phyloP scores from a whole-genome alignment of 53 echinoderm and acorn worm species.

The Holothuria scabra region DNA sequence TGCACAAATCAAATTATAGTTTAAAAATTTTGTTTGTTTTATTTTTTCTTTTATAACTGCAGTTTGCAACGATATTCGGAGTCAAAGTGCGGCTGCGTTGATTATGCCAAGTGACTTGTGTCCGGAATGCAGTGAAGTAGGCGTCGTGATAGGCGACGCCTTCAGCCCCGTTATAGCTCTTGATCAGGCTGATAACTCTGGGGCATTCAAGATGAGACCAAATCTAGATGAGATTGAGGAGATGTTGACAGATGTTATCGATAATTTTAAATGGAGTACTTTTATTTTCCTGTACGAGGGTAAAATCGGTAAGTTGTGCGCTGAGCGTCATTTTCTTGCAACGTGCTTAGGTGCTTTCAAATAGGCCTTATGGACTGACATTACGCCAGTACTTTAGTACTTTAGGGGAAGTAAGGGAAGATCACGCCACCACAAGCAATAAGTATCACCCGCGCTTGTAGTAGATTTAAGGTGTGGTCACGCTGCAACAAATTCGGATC shows the following conservation, averaged over 20 bases:
- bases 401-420: no score
- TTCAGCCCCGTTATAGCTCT: constrained; percentile 76
- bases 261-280: constrained; percentile 80
- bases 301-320: constrained; percentile 63
- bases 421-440: no score
- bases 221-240: constrained; percentile 64
- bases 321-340: background rate
- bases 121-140: constrained; percentile 61
- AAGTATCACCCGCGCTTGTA: no score
- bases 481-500: no score
- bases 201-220: constrained; percentile 85
- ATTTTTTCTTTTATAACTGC: background rate
- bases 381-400: no score
- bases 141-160: constrained; percentile 77
- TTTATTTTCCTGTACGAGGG: constrained; percentile 87
- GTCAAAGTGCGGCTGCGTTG: constrained; percentile 64
- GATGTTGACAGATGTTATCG: constrained; percentile 70
- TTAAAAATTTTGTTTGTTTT: no score
- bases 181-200: constrained; percentile 75
- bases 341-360: no score
- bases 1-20: no score
- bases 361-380: no score
- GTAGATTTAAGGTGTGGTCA: no score
- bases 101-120: constrained; percentile 88
- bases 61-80: constrained; percentile 69